phyloP scores from a whole-genome alignment of 2,888 invertebrate genomes.

The Scaptomyza cyrtandrae region DNA sequence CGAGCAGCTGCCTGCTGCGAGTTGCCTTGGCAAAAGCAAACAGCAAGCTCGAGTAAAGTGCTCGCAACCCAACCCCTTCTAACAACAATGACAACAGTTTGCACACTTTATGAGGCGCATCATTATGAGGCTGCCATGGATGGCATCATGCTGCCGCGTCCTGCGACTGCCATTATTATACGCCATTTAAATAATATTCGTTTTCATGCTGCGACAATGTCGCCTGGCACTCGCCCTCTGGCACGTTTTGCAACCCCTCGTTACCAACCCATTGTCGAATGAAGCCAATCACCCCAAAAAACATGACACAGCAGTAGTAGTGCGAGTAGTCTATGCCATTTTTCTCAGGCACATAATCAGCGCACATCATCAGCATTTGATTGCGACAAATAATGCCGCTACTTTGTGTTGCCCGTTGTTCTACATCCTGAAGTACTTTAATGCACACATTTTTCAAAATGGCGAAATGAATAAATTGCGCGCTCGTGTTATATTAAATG shows the following conservation, averaged over 20 bases:
- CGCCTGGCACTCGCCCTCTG: slow-evolving; percentile 62
- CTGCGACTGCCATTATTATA: slow-evolving; percentile 82
- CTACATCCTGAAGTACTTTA: slow-evolving; percentile 27
- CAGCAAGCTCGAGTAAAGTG: slow-evolving; percentile 42
- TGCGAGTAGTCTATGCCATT: slow-evolving; percentile 45
- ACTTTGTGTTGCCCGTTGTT: slow-evolving; percentile 76
- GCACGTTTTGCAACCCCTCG: slow-evolving; percentile 55
- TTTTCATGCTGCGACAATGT: slow-evolving; percentile 74
- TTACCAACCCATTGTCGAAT: no score
- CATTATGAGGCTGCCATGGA: slow-evolving; percentile 81
- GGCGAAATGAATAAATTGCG: slow-evolving; percentile 54
- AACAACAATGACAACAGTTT: slow-evolving; percentile 71
- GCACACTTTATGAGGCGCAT: slow-evolving; percentile 82
- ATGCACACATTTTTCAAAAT: slow-evolving; percentile 51
- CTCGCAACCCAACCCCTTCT: slow-evolving; percentile 7
- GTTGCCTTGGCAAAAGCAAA: slow-evolving; percentile 34
- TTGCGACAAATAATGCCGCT: slow-evolving; percentile 84
- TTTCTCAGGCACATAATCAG: slow-evolving; percentile 80
- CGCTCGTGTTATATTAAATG: slow-evolving; percentile 76
- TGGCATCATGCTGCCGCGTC: slow-evolving; percentile 59
- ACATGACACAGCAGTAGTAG: no score
- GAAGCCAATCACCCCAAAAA: slow-evolving; percentile 44
- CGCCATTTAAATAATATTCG: slow-evolving; percentile 83
- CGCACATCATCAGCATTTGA: slow-evolving; percentile 83
- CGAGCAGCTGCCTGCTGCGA: slow-evolving; percentile 61